Evolutionary conservation across 1,140 invertebrate species (phyloP).

Genomic region (Zaprionus africanus): DNA sequence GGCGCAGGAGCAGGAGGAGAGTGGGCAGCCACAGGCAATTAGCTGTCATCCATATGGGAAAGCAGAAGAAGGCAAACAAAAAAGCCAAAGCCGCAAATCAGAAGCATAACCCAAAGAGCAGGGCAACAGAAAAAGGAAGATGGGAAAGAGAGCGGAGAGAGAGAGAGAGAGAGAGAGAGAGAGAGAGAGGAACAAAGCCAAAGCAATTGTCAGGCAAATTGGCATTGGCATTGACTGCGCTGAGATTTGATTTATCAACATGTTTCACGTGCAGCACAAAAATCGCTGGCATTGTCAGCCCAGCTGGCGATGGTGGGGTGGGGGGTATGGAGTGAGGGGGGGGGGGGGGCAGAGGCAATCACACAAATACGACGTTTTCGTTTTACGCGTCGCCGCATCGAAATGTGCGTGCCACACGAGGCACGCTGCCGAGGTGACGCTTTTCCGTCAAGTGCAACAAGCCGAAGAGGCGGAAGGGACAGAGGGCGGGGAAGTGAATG

Average conservation of each 20-base stretch:
- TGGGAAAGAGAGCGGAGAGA: background rate
- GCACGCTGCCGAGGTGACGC: conserved; percentile 62
- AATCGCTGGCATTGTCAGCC: conserved; percentile 63
- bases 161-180: background rate
- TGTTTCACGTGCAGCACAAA: conserved; percentile 65
- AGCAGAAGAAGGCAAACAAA: conserved; percentile 17
- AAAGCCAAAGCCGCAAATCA: conserved; percentile 1
- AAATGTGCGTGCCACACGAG: conserved; percentile 66
- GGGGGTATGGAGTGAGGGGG: background rate
- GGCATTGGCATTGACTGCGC: conserved; percentile 78
- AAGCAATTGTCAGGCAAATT: conserved; percentile 79
- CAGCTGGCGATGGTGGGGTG: conserved; percentile 61
- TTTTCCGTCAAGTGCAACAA: conserved; percentile 81
- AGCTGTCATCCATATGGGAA: conserved; percentile 53
- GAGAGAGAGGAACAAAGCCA: background rate
- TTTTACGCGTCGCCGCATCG: conserved; percentile 75
- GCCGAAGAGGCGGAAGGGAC: conserved; percentile 33
- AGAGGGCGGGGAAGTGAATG: background rate
- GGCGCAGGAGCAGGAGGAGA: background rate
- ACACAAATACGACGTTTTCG: conserved; percentile 75
- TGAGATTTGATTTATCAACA: conserved; percentile 82
- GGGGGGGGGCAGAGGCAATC: conserved; percentile 32
- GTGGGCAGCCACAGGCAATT: conserved; percentile 60
- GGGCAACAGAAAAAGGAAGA: background rate
- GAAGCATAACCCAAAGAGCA: conserved; percentile 6